Evolutionary conservation across 37 sponge, comb jelly and placozoan genomes (phyloP).

Genomic region (Chondrosia reniformis): DNA sequence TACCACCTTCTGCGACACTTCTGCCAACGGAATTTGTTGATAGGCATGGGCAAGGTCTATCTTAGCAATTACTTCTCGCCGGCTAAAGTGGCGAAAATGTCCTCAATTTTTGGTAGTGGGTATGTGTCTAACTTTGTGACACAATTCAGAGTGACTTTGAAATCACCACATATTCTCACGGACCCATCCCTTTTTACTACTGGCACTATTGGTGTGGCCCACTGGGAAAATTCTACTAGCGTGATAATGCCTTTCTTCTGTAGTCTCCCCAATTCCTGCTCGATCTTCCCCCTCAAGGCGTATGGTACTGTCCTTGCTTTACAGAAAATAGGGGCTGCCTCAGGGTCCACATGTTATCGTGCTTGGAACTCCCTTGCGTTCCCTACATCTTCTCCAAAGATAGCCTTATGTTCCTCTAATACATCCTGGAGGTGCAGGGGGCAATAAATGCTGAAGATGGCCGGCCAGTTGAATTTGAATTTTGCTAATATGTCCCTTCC

Average conservation of each 20-base stretch:
- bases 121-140: conserved; percentile 10
- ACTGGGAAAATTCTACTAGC: conserved; percentile 15
- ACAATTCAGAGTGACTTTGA: conserved; percentile 2
- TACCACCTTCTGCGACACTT: neutral
- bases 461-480: neutral
- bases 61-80: conserved; percentile 22
- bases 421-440: neutral
- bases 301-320: conserved; percentile 52
- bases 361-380: conserved; percentile 14
- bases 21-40: conserved; percentile 1
- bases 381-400: conserved; percentile 41
- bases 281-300: conserved; percentile 33
- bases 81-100: conserved; percentile 14
- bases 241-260: neutral
- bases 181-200: conserved; percentile 17
- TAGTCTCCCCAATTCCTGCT: neutral
- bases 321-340: conserved; percentile 32
- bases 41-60: conserved; percentile 18
- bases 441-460: neutral
- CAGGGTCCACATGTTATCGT: conserved; percentile 25
- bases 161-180: too few species aligned
- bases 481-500: conserved; percentile 32
- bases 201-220: conserved; percentile 33
- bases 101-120: conserved; percentile 36
- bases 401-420: conserved; percentile 22